Evolutionary conservation across 2,888 invertebrate species (phyloP).

Genomic region (Nasonia oneida): DNA sequence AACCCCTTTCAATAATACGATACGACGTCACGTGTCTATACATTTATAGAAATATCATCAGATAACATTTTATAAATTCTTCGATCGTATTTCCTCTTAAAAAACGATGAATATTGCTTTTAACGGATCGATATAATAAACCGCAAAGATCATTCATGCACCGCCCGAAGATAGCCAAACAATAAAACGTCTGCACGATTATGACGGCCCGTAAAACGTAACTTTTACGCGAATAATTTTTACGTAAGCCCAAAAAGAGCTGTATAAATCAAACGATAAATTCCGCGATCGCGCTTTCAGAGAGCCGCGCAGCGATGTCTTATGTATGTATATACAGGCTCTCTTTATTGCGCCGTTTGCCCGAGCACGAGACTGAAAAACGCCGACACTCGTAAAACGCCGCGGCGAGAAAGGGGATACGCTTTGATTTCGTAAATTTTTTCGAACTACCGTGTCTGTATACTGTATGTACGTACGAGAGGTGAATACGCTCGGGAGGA

Average conservation of each 20-base stretch:
- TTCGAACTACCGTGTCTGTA: not conserved
- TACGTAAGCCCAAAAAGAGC: not conserved
- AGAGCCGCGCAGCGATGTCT: not conserved
- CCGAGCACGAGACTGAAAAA: not conserved
- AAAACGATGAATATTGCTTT: not conserved
- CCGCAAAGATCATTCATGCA: not conserved
- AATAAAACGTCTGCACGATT: not conserved
- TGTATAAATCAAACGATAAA: slow-evolving; percentile 12
- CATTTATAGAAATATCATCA: not conserved
- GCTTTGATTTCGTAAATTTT: slow-evolving; percentile 46
- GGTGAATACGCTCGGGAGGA: not conserved
- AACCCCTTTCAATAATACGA: not conserved
- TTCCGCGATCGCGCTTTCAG: slow-evolving; percentile 18
- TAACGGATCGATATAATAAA: not conserved
- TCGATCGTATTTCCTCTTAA: not conserved
- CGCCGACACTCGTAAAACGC: not conserved
- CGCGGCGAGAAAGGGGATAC: slow-evolving; percentile 27
- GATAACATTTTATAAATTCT: not conserved
- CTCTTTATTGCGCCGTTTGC: not conserved
- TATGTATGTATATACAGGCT: not conserved
- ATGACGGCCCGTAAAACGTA: not conserved
- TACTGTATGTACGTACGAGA: not conserved
- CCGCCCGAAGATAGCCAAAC: not conserved
- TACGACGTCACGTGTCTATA: too few relatives aligned
- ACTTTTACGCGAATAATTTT: slow-evolving; percentile 11